Evolutionary conservation across 2,888 invertebrate species (phyloP), one percentile per base, ranked within the genome.

Genomic region (Liodrosophila aerea): DNA sequence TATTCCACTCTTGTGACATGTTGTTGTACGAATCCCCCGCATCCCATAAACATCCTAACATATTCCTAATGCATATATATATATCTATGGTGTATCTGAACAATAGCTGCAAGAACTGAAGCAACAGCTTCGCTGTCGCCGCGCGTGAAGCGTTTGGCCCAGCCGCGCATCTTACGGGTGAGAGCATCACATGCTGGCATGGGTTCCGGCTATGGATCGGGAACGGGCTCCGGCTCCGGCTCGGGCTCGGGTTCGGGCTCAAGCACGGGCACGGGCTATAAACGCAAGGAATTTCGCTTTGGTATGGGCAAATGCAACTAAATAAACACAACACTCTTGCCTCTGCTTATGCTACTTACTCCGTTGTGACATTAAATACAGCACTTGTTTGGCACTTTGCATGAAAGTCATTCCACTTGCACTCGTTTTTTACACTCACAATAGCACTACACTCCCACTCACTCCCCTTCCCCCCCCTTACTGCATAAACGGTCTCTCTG

Each of bases 101-200:
- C 22, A 22, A 22, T 22, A 22, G 22, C n/a, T n/a, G 64, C 63
- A 36, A 41, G 45, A 58, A 50, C 37, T 33, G 33, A 53, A 46
- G 44, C 52, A 15, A 8, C 67, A 54, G 69, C 73, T 58, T 59
- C 36, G 44, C 44, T 45, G 53, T 29, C 37, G 22, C 16, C 9
- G 64, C 89, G 90, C 73, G 80, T 87, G 74, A 90, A 89, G 75
- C 89, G 91, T 88, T 91, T 93, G 89, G 92, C 92, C 69, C 90
- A 90, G 72, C 90, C 90, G 64, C 88, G 90, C 74, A 89, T 93
- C 89, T 92, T 93, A 91, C 91, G 93, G 90, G 92, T 92, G 91
- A 91, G 93, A 77, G 86, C 87, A 64, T 88, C 90, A 60, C 86
- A 89, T 80, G 78, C 82, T 70, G 87, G 87, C 78, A 59, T 78